These are phyloP conservation scores for Sminthurides bifidus DNA, from an alignment of 1,140 invertebrate species.

Conservation along the genomic window DNA sequence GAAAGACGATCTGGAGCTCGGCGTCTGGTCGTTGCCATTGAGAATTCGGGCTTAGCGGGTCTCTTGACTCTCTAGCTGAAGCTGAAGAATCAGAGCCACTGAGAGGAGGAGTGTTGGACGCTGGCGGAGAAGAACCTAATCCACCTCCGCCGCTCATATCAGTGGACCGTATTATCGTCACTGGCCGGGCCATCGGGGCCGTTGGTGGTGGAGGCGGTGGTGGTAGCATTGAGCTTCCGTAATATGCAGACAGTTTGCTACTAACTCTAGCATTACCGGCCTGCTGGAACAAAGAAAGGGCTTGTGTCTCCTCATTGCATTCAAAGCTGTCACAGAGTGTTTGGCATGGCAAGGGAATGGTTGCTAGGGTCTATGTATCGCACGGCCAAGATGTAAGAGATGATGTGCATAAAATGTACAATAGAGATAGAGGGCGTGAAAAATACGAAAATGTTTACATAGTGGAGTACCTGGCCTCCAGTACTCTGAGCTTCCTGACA, in stretches of 20 bases:
- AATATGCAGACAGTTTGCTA: slow-evolving; percentile 64
- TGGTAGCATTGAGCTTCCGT: slow-evolving; percentile 76
- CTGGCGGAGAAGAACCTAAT: slow-evolving; percentile 43
- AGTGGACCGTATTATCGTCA: slow-evolving; percentile 84
- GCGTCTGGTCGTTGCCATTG: slow-evolving; percentile 26
- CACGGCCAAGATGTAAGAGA: too few species aligned
- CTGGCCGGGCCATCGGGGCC: slow-evolving; percentile 78
- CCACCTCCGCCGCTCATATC: slow-evolving; percentile 40
- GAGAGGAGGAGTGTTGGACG: slow-evolving; percentile 49
- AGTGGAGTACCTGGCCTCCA: slow-evolving; percentile 53
- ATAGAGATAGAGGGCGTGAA: too few species aligned
- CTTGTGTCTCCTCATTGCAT: not conserved
- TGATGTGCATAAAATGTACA: too few species aligned
- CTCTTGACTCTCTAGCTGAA: slow-evolving; percentile 23
- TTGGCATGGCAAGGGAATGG: too few species aligned
- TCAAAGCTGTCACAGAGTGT: too few species aligned
- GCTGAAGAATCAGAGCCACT: slow-evolving; percentile 13
- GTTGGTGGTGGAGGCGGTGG: slow-evolving; percentile 76
- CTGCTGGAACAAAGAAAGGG: slow-evolving; percentile 12
- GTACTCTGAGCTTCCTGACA: slow-evolving; percentile 82
- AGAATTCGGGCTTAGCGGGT: slow-evolving; percentile 32
- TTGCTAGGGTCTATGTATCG: too few species aligned
- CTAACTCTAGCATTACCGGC: slow-evolving; percentile 29
- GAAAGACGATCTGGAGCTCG: slow-evolving; percentile 24
- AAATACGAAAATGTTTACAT: not conserved